Percentiles rank a stretch among this genome's conserved stretches.
These are phyloP conservation scores for Botia kubotai DNA, from an alignment of 2,797 vertebrate species.

Conservation along the genomic window DNA sequence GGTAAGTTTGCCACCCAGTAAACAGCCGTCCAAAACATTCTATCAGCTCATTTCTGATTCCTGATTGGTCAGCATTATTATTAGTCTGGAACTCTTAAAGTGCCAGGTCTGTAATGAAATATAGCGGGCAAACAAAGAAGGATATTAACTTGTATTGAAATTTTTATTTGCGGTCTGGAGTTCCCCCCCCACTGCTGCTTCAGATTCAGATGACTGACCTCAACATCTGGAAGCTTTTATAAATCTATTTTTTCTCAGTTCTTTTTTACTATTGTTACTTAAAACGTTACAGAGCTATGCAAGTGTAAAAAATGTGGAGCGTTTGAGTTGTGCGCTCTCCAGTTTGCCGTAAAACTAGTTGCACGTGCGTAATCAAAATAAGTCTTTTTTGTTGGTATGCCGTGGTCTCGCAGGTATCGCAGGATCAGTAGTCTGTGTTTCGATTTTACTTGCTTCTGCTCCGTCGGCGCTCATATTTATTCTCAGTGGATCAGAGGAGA, in stretches of 20 bases:
- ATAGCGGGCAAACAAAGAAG: conserved; percentile 51
- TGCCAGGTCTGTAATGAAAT: conserved; percentile 51
- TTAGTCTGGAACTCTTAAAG: conserved; percentile 24
- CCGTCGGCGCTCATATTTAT: conserved; percentile 69
- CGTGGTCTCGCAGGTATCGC: conserved; percentile 59
- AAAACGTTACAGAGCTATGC: conserved; percentile 48
- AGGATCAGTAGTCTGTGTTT: conserved; percentile 68
- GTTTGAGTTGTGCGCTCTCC: conserved; percentile 46
- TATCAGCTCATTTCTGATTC: not conserved
- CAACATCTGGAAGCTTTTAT: conserved; percentile 66
- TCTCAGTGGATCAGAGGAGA: conserved; percentile 62
- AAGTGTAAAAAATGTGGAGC: conserved; percentile 51
- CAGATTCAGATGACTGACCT: conserved; percentile 32
- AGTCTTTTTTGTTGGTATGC: conserved; percentile 70
- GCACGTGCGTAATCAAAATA: conserved; percentile 62
- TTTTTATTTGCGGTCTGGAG: conserved; percentile 55
- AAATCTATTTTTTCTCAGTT: not conserved
- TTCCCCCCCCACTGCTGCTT: conserved; percentile 33
- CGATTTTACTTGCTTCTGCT: conserved; percentile 69
- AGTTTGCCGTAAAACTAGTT: conserved; percentile 45
- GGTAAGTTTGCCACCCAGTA: conserved; percentile 26
- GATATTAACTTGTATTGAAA: conserved; percentile 49
- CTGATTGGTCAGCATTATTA: conserved; percentile 12
- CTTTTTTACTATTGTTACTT: conserved; percentile 54
- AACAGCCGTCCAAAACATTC: not conserved